These are phyloP conservation scores for Tetranychus piercei DNA, from an alignment of 2,888 invertebrate genomes.

Conservation along the genomic window DNA sequence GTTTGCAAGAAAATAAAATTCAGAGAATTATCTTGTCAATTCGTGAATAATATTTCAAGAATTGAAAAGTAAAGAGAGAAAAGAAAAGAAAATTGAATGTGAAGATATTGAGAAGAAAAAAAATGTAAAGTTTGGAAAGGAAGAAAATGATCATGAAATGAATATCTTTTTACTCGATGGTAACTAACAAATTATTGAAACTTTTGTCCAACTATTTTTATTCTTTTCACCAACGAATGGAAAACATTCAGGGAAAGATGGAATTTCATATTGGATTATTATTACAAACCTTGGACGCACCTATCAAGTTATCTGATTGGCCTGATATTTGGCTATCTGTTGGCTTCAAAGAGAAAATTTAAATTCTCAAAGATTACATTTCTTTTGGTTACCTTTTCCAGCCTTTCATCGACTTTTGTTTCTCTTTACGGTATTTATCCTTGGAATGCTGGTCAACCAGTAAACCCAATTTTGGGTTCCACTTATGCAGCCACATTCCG, in stretches of 20 bases:
- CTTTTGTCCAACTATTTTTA: no score
- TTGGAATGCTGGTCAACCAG: not conserved
- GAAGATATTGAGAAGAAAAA: no score
- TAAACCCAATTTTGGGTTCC: not conserved
- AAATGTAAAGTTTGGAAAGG: no score
- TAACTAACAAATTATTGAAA: no score
- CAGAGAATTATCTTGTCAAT: no score
- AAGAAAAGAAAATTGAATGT: no score
- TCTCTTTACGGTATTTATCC: constrained; percentile 3
- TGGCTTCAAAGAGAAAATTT: not conserved
- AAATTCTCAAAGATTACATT: not conserved
- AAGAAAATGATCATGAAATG: no score
- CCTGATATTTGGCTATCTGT: constrained; percentile 12
- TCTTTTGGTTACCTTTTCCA: not conserved
- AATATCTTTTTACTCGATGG: no score
- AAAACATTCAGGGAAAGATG: constrained; percentile 9
- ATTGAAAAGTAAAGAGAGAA: no score
- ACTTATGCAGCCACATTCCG: constrained; percentile 10
- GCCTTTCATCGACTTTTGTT: not conserved
- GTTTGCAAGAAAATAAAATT: no score
- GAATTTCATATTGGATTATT: constrained; percentile 13
- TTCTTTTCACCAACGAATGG: no score
- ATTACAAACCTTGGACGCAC: constrained; percentile 16
- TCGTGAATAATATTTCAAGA: no score
- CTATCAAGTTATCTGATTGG: constrained; percentile 12